Evolutionary conservation across 2,797 vertebrate genomes (phyloP).

Genomic region (Syndactyla subalaris): DNA sequence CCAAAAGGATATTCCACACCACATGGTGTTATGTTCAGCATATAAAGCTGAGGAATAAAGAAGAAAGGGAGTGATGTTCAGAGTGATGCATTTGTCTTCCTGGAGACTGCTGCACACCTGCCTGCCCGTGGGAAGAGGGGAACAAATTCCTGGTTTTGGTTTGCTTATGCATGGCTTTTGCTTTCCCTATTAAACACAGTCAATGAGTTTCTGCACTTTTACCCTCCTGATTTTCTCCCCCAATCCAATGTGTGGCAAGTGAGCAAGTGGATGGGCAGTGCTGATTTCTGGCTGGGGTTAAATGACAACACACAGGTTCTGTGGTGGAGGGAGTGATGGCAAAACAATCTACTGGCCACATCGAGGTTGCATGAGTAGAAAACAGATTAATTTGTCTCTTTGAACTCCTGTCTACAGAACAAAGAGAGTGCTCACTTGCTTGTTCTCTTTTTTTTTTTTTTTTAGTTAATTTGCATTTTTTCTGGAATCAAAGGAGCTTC

Average conservation of each 20-base stretch:
- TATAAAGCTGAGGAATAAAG: neutral
- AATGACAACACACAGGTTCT: neutral
- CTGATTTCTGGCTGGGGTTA: neutral
- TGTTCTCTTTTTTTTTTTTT: neutral
- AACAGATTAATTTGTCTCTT: neutral
- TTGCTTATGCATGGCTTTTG: neutral
- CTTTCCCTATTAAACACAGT: neutral
- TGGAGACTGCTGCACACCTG: no score
- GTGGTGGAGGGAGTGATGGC: neutral
- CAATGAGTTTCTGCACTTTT: neutral
- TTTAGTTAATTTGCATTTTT: neutral
- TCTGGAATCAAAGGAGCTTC: conserved; percentile 26
- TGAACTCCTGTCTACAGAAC: neutral
- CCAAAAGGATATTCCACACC: neutral
- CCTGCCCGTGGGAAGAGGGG: neutral
- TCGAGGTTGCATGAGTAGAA: neutral
- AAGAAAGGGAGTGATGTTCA: neutral
- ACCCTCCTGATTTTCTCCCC: neutral
- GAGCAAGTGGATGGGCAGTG: neutral
- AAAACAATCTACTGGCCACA: neutral
- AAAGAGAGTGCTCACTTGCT: neutral
- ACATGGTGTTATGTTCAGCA: no score
- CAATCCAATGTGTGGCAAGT: accelerated
- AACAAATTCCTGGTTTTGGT: neutral
- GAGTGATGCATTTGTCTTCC: neutral